Conservation (phyloP, 2,888 invertebrate species). For the Cyclophora albipunctata region DNA sequence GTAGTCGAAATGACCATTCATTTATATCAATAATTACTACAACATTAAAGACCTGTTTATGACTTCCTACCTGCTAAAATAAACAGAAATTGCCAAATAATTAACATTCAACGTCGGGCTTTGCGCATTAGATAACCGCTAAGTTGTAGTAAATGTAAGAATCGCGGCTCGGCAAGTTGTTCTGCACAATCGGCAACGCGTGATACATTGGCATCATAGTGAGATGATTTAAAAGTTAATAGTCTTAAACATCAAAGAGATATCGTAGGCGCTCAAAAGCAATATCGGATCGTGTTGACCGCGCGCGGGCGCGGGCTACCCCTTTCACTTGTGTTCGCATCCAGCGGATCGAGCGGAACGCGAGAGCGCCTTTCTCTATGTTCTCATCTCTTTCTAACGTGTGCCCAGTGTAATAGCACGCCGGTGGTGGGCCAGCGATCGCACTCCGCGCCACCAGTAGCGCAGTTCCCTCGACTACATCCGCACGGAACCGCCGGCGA, state of each 20-base stretch:
- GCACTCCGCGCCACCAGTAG: conserved; percentile 59
- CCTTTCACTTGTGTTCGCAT: conserved; percentile 71
- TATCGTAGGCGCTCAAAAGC: conserved; percentile 36
- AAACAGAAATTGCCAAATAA: no score
- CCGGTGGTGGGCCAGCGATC: conserved; percentile 54
- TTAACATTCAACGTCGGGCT: no score
- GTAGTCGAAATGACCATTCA: no score
- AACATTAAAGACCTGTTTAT: background rate
- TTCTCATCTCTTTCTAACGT: conserved; percentile 67
- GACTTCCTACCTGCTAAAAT: no score
- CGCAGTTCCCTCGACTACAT: conserved; percentile 61
- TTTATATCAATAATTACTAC: background rate
- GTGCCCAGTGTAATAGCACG: conserved; percentile 42
- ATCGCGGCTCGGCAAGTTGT: background rate
- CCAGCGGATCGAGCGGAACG: conserved; percentile 64
- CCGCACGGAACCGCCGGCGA: conserved; percentile 62
- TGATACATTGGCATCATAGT: conserved; percentile 22
- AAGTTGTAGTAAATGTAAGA: no score
- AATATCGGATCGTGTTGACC: conserved; percentile 49
- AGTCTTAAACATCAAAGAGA: conserved; percentile 25
- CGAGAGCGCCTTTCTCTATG: conserved; percentile 67
- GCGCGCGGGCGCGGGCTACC: conserved; percentile 51
- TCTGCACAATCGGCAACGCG: conserved; percentile 19
- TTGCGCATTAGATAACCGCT: no score
- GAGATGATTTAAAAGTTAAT: conserved; percentile 21